Evolutionary conservation across 2,888 invertebrate species (phyloP).

Genomic region (Hermaeophaga mercurialis): DNA sequence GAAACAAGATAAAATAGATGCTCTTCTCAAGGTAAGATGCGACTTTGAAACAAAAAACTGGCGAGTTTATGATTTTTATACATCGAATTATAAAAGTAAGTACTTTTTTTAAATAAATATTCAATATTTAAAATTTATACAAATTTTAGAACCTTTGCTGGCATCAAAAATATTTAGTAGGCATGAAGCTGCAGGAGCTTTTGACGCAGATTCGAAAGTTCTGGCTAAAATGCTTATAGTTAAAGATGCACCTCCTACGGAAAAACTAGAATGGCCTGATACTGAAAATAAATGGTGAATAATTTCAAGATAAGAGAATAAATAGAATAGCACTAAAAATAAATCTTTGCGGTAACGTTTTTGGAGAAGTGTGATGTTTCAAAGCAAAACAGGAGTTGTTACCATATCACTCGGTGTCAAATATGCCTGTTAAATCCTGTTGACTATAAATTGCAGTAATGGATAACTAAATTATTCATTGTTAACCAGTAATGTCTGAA

Average conservation of each 20-base stretch:
- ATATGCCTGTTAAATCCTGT: too few relatives aligned
- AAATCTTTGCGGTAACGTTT: too few relatives aligned
- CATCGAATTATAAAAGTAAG: conserved; percentile 47
- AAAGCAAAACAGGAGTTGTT: too few relatives aligned
- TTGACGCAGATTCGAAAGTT: conserved; percentile 41
- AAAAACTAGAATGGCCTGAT: conserved; percentile 49
- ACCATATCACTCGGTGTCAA: too few relatives aligned
- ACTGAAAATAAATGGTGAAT: conserved; percentile 50
- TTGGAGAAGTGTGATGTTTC: too few relatives aligned
- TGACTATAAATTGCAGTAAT: too few relatives aligned
- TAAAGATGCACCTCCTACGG: conserved; percentile 47
- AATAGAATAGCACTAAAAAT: too few relatives aligned
- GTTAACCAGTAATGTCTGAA: too few relatives aligned
- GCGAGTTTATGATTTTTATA: conserved; percentile 47
- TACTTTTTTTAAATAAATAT: conserved; percentile 3
- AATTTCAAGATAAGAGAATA: too few relatives aligned
- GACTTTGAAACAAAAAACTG: conserved; percentile 45
- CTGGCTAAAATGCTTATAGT: conserved; percentile 44
- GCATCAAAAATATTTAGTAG: conserved; percentile 52
- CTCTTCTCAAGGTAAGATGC: conserved; percentile 42
- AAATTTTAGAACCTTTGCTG: conserved; percentile 44
- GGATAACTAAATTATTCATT: too few relatives aligned
- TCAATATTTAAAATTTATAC: not conserved
- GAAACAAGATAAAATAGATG: conserved; percentile 1
- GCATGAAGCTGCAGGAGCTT: conserved; percentile 45